These are phyloP conservation scores for Noctua janthina DNA, from an alignment of 2,888 invertebrate species.

Conservation along the genomic window DNA sequence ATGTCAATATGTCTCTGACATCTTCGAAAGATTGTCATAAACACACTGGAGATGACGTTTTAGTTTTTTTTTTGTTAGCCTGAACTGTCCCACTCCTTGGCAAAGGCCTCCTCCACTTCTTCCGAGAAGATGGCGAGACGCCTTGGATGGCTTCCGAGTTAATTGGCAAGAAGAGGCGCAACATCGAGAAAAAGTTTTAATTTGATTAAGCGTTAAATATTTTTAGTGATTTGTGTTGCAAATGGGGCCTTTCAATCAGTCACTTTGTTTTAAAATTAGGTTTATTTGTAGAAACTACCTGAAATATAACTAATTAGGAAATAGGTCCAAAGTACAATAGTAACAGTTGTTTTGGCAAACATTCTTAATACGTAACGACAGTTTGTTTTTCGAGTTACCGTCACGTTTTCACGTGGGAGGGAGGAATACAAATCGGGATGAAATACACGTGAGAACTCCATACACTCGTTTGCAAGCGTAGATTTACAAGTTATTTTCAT, in stretches of 20 bases:
- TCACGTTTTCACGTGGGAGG: slow-evolving; percentile 45
- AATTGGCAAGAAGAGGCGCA: no score
- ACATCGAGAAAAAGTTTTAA: background rate
- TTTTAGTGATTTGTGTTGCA: background rate
- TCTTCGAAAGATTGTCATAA: background rate
- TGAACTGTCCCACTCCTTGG: no score
- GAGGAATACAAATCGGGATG: slow-evolving; percentile 10
- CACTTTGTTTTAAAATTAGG: background rate
- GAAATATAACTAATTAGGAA: slow-evolving; percentile 22
- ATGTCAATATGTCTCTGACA: background rate
- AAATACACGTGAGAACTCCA: slow-evolving; percentile 28
- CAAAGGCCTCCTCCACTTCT: no score
- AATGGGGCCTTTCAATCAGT: background rate
- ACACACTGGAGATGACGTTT: background rate
- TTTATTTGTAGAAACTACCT: slow-evolving; percentile 1
- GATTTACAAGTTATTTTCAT: slow-evolving; percentile 1
- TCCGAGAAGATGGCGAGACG: no score
- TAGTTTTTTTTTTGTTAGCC: no score
- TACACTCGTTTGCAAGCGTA: slow-evolving; percentile 7
- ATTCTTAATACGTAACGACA: slow-evolving; percentile 27
- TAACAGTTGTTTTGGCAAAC: slow-evolving; percentile 49
- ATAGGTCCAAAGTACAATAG: slow-evolving; percentile 40
- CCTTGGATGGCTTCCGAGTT: no score
- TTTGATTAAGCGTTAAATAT: background rate
- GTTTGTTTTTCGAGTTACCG: slow-evolving; percentile 22